A percentile compares a stretch with the other conserved stretches of the same genome.
These are phyloP conservation scores for Acanthochromis polyacanthus DNA, from an alignment of 2,113 vertebrate species.

Conservation along the genomic window DNA sequence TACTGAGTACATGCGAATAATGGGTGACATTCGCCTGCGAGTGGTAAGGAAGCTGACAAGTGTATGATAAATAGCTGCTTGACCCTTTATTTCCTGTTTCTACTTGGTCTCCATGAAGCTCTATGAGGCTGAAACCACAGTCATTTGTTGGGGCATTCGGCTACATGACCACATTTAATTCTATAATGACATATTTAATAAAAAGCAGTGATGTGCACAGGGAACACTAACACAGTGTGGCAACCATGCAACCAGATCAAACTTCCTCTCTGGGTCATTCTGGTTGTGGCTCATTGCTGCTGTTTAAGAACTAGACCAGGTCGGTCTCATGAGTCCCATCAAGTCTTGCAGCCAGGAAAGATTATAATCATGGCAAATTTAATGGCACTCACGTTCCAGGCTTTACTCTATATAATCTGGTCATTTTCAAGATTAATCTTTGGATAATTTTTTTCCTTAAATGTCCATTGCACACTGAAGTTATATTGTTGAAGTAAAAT, in stretches of 20 bases:
- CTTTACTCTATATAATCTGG: too few species aligned
- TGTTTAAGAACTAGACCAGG: too few species aligned
- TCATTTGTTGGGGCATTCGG: constrained; percentile 11
- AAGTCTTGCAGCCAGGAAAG: too few species aligned
- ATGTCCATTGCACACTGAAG: too few species aligned
- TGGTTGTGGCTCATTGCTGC: not conserved
- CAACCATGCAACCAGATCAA: not conserved
- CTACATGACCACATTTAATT: not conserved
- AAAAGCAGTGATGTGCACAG: not conserved
- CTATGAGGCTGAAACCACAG: not conserved
- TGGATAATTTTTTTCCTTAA: too few species aligned
- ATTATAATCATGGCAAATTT: too few species aligned
- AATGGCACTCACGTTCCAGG: too few species aligned
- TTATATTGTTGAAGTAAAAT: too few species aligned
- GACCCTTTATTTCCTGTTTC: constrained; percentile 60
- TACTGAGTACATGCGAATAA: constrained; percentile 13
- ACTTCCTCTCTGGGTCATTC: not conserved
- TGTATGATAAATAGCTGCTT: constrained; percentile 80
- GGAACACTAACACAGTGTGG: not conserved
- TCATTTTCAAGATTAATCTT: too few species aligned
- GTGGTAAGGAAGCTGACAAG: constrained; percentile 77
- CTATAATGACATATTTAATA: not conserved
- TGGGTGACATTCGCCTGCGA: constrained; percentile 73
- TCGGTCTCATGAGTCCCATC: too few species aligned
- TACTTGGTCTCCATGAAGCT: constrained; percentile 52